phyloP scores from a whole-genome alignment of 1,140 invertebrate genomes.

The Achatina immaculata region DNA sequence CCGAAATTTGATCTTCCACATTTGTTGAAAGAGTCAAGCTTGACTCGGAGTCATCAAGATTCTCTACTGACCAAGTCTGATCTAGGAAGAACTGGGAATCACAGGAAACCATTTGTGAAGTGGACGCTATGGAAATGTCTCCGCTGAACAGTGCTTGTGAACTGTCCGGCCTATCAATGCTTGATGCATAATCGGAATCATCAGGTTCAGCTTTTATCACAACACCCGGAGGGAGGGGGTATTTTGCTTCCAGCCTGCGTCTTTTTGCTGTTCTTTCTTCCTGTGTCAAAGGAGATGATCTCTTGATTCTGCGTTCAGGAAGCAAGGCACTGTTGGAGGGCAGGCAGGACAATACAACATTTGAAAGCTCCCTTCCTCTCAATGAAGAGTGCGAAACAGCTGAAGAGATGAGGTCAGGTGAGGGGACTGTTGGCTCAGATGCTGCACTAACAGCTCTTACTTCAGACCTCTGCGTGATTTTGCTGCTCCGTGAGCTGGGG shows the following conservation, averaged over 20 bases:
- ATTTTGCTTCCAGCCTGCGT: slow-evolving; percentile 30
- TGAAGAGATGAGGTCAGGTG: background rate
- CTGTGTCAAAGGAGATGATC: background rate
- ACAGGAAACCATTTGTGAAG: background rate
- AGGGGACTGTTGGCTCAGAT: background rate
- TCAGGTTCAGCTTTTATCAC: slow-evolving; percentile 43
- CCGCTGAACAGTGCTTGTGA: background rate
- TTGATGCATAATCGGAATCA: background rate
- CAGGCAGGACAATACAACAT: background rate
- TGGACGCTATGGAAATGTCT: background rate
- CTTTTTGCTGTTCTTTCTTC: slow-evolving; percentile 9
- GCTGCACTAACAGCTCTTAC: background rate
- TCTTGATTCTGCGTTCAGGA: background rate
- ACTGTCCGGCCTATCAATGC: background rate
- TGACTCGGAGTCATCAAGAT: background rate
- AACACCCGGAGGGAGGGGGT: slow-evolving; percentile 38
- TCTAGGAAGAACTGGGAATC: background rate
- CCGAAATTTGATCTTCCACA: background rate
- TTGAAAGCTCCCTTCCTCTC: background rate
- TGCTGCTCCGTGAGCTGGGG: background rate
- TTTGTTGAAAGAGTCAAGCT: background rate
- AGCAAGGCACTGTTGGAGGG: slow-evolving; percentile 7
- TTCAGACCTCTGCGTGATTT: background rate
- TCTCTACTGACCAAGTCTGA: background rate
- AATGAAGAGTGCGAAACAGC: background rate